These are phyloP conservation scores for Zaprionus africanus DNA, from an alignment of 1,140 invertebrate species.

Conservation along the genomic window DNA sequence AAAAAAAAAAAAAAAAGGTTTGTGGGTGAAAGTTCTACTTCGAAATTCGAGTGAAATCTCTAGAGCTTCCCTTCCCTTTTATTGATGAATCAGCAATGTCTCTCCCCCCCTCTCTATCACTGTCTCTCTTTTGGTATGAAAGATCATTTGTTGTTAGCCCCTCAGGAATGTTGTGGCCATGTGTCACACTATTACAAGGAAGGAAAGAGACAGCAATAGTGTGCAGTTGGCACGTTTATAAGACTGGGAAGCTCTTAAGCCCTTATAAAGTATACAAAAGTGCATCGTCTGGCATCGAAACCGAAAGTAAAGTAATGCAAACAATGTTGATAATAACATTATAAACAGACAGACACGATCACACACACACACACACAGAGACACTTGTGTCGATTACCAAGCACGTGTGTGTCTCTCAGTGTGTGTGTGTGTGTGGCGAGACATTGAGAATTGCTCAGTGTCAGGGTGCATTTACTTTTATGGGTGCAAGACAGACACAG, in stretches of 20 bases:
- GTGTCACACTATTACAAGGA: conserved; percentile 1
- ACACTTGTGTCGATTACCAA: not conserved
- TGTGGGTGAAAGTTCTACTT: conserved; percentile 33
- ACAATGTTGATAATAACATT: conserved; percentile 5
- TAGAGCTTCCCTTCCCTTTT: no score
- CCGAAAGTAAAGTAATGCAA: conserved; percentile 36
- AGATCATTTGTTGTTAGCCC: not conserved
- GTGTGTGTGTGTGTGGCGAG: not conserved
- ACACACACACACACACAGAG: not conserved
- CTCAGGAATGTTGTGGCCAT: conserved; percentile 26
- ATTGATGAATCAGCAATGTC: no score
- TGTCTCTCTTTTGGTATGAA: not conserved
- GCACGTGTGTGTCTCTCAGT: not conserved
- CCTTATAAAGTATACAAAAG: conserved; percentile 7
- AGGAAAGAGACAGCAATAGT: not conserved
- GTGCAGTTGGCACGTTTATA: conserved; percentile 25
- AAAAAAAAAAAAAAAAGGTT: conserved; percentile 5
- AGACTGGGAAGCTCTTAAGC: conserved; percentile 20
- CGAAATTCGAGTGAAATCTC: conserved; percentile 6
- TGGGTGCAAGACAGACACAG: not conserved
- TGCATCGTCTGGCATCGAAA: conserved; percentile 28
- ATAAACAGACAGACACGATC: not conserved
- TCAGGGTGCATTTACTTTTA: conserved; percentile 19
- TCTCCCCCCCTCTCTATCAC: not conserved
- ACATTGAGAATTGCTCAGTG: conserved; percentile 29